Evolutionary conservation across 1,140 invertebrate species (phyloP).

Genomic region (Dendroctonus valens): DNA sequence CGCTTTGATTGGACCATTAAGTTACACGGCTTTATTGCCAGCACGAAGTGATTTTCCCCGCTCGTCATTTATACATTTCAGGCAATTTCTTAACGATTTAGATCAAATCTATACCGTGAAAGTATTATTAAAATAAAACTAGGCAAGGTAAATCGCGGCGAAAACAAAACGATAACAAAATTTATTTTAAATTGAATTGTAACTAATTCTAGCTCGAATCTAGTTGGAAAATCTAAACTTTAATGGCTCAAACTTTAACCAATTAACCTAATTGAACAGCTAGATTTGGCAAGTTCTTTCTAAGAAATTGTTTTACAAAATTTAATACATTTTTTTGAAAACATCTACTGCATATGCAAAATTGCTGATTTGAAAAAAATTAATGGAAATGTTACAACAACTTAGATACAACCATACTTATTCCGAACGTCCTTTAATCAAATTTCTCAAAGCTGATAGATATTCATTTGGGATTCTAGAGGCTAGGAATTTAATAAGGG

Average conservation of each 20-base stretch:
- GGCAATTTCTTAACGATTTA: conserved; percentile 32
- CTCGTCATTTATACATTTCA: conserved; percentile 35
- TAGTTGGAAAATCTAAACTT: conserved; percentile 15
- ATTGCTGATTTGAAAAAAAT: too few species aligned
- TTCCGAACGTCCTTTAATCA: background rate
- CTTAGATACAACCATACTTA: background rate
- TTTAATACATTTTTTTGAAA: too few species aligned
- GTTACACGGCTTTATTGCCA: conserved; percentile 21
- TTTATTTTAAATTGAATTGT: conserved; percentile 30
- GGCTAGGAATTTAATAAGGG: conserved; percentile 29
- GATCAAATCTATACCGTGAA: conserved; percentile 26
- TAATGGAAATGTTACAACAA: too few species aligned
- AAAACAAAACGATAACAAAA: conserved; percentile 23
- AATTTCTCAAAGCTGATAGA: background rate
- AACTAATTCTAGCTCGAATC: conserved; percentile 17
- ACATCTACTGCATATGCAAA: too few species aligned
- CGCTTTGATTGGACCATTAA: conserved; percentile 30
- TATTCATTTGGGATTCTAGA: conserved; percentile 12
- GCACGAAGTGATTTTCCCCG: conserved; percentile 32
- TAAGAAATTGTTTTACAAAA: too few species aligned
- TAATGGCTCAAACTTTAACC: background rate
- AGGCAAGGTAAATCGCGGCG: conserved; percentile 22
- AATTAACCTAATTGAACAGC: too few species aligned
- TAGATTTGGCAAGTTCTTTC: too few species aligned
- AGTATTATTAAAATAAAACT: conserved; percentile 34